A percentile compares a stretch with the other conserved stretches of the same genome.
These are phyloP conservation scores for Dipus sagitta DNA, from an alignment of 2,797 vertebrate genomes.

Conservation along the genomic window DNA sequence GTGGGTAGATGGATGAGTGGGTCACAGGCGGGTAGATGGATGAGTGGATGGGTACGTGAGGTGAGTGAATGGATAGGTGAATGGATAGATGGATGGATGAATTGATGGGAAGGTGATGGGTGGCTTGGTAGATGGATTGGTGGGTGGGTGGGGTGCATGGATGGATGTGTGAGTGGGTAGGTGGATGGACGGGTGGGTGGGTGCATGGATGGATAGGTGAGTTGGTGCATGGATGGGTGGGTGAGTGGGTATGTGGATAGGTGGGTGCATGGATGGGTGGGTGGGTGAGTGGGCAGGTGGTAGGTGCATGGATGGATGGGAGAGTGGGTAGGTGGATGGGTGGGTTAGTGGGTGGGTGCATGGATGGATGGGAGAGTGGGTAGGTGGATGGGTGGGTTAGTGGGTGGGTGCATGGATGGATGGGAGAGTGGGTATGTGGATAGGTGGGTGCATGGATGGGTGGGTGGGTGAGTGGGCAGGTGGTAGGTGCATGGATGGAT, in stretches of 20 bases:
- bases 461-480: accelerated
- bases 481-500: not conserved
- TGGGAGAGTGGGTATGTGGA: accelerated
- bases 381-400: accelerated
- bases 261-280: not conserved
- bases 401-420: not conserved
- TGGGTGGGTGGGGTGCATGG: not conserved
- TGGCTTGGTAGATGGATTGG: not conserved
- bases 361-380: accelerated
- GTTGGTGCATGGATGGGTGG: accelerated
- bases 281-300: not conserved
- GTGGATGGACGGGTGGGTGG: not conserved
- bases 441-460: accelerated
- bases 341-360: accelerated
- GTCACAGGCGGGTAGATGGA: not conserved
- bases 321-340: not conserved
- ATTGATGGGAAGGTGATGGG: not conserved
- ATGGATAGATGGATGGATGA: accelerated
- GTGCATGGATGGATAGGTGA: not conserved
- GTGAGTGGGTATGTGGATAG: not conserved
- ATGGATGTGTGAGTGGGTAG: not conserved
- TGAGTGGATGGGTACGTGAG: accelerated
- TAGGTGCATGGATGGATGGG: not conserved
- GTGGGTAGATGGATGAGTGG: accelerated
- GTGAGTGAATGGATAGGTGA: accelerated